Conservation (phyloP, 2,113 vertebrate species). For the Ursus arctos region DNA sequence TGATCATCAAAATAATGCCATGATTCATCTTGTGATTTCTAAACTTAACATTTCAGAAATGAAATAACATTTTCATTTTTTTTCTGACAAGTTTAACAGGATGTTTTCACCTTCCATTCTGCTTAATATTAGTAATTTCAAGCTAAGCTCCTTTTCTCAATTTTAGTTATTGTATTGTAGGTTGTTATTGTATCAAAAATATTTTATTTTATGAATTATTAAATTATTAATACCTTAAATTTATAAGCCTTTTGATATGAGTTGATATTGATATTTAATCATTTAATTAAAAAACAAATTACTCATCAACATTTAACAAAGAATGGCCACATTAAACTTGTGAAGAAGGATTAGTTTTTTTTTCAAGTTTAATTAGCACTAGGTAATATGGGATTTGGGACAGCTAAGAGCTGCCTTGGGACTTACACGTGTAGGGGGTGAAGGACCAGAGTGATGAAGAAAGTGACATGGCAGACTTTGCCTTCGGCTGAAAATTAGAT, state of each 20-base stretch:
- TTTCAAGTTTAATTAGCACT: background rate
- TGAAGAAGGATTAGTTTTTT: background rate
- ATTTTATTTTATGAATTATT: background rate
- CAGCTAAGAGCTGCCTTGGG: rapidly evolving
- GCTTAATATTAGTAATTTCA: background rate
- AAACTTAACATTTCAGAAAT: background rate
- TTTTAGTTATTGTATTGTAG: background rate
- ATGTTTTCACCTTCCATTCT: background rate
- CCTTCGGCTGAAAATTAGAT: background rate
- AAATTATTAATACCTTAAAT: background rate
- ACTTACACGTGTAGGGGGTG: rapidly evolving
- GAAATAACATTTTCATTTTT: background rate
- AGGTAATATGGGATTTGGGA: background rate
- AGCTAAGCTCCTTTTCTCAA: background rate
- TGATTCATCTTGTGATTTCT: conserved; percentile 13
- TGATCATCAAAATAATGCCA: background rate
- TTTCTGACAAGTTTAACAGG: background rate
- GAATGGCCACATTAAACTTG: background rate
- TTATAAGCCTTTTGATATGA: background rate
- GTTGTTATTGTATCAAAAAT: background rate
- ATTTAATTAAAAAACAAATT: background rate
- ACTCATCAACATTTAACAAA: background rate
- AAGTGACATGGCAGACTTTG: background rate
- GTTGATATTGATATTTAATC: background rate
- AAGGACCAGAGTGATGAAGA: too few species aligned